Base-by-base conservation (phyloP, 1,140 invertebrate species). In the Drosophila murphyi region DNA sequence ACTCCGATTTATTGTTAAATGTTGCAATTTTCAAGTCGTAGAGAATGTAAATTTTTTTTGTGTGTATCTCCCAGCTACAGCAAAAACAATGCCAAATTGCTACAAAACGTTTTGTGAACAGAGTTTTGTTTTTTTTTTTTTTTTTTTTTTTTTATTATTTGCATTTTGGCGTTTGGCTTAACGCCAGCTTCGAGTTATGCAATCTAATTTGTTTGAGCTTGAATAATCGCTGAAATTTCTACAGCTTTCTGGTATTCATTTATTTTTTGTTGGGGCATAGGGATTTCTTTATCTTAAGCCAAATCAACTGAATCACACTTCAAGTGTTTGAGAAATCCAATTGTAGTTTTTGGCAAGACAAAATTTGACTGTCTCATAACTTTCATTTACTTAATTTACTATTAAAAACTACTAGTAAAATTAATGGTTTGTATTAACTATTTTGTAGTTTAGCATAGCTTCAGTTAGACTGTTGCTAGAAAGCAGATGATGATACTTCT, bases 21-120 rank as follows among this genome's bases (percentile, higher is more conserved):
- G 70, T 87, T 87, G 87, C 82, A 87, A 87, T 87, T 87, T 87
- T 67, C 74, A 35, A 90, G 82, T 90, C 87, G 82, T 70, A 78
- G 62, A 72, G 82, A 80, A 87, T 78, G 70, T 69, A 67, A 72
- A 83, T 83, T 65, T 83, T 68, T 20, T 1, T 79, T 41, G 3
- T 20, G 10, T 74, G 47, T 56, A 29, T 39, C 29, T 12, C 35
- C 20, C n/a, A 20, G 34, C 20, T 29, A 55, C 12, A 52, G 35
- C 55, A 45, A 57, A 64, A 76, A 76, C 56, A 73, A 54, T 69
- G 57, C 64, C 34, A 74, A 77, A 60, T 79, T 70, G 82, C 82
- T 73, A 78, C 51, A 82, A 87, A 86, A 62, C 45, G 57, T 50
- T 70, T 76, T 43, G 47, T 72, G 48, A 31, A 3, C 57, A 60